Percentiles rank a stretch among this genome's conserved stretches.
Evolutionary conservation across 1,140 invertebrate genomes (phyloP).

Genomic region (Brachionus plicatilis): DNA sequence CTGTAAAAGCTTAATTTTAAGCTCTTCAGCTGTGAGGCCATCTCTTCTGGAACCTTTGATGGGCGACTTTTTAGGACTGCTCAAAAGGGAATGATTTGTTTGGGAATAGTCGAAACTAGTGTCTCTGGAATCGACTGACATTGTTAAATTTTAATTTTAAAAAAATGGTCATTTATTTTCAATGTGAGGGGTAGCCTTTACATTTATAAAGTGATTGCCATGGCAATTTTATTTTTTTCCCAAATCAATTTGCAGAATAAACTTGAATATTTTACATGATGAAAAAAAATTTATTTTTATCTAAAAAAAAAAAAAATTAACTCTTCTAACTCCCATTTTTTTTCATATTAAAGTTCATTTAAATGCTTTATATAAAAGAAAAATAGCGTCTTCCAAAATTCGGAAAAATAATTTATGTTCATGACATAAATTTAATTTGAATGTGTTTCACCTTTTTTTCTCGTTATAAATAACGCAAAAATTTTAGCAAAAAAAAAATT

Average conservation of each 20-base stretch:
- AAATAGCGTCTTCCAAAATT: background rate
- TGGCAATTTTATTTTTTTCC: background rate
- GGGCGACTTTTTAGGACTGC: background rate
- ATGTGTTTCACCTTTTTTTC: background rate
- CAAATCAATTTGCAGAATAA: background rate
- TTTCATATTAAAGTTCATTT: background rate
- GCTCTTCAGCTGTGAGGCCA: background rate
- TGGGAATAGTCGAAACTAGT: slow-evolving; percentile 15
- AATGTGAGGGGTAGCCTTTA: background rate
- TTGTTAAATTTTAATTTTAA: background rate
- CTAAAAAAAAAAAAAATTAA: background rate
- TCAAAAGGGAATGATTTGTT: background rate
- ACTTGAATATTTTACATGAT: background rate
- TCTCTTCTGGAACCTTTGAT: background rate
- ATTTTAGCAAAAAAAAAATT: background rate
- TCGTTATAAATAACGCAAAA: slow-evolving; percentile 1
- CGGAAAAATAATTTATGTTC: slow-evolving; percentile 9
- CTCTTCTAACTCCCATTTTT: background rate
- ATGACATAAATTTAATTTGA: slow-evolving; percentile 4
- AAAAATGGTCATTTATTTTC: background rate
- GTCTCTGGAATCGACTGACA: slow-evolving; percentile 11
- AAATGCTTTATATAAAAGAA: background rate
- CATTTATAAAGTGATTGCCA: background rate
- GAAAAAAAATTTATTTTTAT: background rate
- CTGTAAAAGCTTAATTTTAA: slow-evolving; percentile 5